These are phyloP conservation scores for Eremobia ochroleuca DNA, from an alignment of 2,888 invertebrate species.

Conservation along the genomic window DNA sequence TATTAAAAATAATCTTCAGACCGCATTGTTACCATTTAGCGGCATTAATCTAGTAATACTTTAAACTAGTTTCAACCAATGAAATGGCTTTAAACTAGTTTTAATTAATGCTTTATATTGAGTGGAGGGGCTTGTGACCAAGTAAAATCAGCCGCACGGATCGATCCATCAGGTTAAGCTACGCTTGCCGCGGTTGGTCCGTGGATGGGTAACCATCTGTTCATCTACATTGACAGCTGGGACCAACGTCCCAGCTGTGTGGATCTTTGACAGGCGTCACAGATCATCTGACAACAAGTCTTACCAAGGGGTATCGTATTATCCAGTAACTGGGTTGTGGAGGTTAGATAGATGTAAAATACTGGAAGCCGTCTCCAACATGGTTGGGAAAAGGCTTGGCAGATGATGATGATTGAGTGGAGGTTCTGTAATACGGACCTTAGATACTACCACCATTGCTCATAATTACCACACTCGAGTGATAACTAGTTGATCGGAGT, in stretches of 20 bases:
- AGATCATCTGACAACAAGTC: neutral
- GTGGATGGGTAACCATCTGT: neutral
- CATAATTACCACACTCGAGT: constrained; percentile 35
- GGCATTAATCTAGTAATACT: neutral
- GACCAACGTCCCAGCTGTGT: no score
- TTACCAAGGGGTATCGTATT: neutral
- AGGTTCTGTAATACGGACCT: neutral
- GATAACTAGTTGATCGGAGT: constrained; percentile 5
- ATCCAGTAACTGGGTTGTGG: neutral
- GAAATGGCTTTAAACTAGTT: no score
- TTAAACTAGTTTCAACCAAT: neutral
- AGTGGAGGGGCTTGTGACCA: neutral
- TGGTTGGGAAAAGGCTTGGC: neutral
- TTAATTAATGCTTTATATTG: neutral
- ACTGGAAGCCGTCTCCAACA: neutral
- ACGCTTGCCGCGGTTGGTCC: neutral
- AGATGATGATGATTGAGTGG: neutral
- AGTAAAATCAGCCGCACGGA: neutral
- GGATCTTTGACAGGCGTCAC: neutral
- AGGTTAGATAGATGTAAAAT: neutral
- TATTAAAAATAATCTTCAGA: neutral
- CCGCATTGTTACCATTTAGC: neutral
- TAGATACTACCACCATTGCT: constrained; percentile 8
- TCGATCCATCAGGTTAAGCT: neutral
- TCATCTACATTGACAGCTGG: no score